Evolutionary conservation across 1,140 invertebrate species (phyloP).

Genomic region (Ephestia elutella): DNA sequence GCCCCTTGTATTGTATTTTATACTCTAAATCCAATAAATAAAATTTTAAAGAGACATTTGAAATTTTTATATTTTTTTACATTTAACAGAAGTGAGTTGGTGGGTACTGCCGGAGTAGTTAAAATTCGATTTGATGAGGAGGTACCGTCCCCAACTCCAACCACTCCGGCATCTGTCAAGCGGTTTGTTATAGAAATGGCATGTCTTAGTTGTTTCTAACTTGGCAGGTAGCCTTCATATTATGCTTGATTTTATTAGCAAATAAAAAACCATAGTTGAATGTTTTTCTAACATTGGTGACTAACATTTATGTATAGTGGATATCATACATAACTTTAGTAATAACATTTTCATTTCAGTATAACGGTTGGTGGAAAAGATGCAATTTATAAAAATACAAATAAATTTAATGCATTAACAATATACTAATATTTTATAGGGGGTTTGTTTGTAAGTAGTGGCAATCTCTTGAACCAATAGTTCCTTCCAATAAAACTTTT

Average conservation of each 20-base stretch:
- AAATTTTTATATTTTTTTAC: constrained; percentile 29
- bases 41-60: not conserved
- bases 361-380: too few species aligned
- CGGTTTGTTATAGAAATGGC: constrained; percentile 64
- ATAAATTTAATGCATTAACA: too few species aligned
- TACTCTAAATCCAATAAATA: too few species aligned
- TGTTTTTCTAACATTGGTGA: not conserved
- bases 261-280: not conserved
- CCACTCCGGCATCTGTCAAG: constrained; percentile 70
- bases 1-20: too few species aligned
- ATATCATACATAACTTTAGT: constrained; percentile 30
- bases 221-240: not conserved
- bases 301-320: constrained; percentile 8
- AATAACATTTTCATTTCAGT: too few species aligned
- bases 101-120: constrained; percentile 71
- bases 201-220: constrained; percentile 43
- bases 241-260: constrained; percentile 10
- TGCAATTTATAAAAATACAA: too few species aligned
- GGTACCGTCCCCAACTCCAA: constrained; percentile 63
- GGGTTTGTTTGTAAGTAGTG: too few species aligned
- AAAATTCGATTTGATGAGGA: constrained; percentile 72
- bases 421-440: too few species aligned
- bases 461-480: too few species aligned
- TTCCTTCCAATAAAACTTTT: too few species aligned
- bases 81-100: constrained; percentile 74